Evolutionary conservation across 2,113 vertebrate species (phyloP), one percentile per base, ranked within the genome.

Genomic region (Lophius piscatorius): DNA sequence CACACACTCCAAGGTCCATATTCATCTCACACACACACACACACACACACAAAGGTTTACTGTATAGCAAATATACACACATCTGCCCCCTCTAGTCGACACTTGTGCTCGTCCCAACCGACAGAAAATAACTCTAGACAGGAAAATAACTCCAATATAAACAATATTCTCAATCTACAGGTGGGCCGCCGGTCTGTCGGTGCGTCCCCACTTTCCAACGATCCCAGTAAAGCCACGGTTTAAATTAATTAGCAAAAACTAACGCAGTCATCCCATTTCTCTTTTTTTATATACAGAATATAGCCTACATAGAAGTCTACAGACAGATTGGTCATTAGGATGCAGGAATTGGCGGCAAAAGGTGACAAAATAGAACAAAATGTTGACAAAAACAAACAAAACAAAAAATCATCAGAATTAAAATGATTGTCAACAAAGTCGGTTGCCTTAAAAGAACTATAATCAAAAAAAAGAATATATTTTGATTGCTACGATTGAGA

Each of bases 351-450:
- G 76, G 82, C 76, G 74, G 76, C 78, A 66, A 83, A 38, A 51
- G 39, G 50, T 56, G 58, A 74, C 23, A 64, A 55, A 41, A 16
- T 38, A 59, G 35, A 63, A 57, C 36, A 44, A 66, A 46, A 54
- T 34, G 59, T 61, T 58, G 38, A 74, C 26, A 26, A 56, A 1
- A 63, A 65, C 29, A 35, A 35, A 45, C 7, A 24, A 55, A 60
- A 50, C 23, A 48, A 74, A 39, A 38, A 73, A 79, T 74, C 62
- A 80, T 47, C 63, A 56, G 56, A 81, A 79, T 77, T 48, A 83
- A 88, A 45, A 87, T 84, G 88, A 90, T 90, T 90, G 88, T 90
- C 88, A 76, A 88, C 74, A 78, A 76, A 82, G 65, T 63, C 82
- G 81, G 86, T 84, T 87, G 85, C 87, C 85, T 78, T 83, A 84